Evolutionary conservation across 2,888 invertebrate genomes (phyloP), one percentile per base, ranked within the genome.

Genomic region (Calliphora vomitoria): DNA sequence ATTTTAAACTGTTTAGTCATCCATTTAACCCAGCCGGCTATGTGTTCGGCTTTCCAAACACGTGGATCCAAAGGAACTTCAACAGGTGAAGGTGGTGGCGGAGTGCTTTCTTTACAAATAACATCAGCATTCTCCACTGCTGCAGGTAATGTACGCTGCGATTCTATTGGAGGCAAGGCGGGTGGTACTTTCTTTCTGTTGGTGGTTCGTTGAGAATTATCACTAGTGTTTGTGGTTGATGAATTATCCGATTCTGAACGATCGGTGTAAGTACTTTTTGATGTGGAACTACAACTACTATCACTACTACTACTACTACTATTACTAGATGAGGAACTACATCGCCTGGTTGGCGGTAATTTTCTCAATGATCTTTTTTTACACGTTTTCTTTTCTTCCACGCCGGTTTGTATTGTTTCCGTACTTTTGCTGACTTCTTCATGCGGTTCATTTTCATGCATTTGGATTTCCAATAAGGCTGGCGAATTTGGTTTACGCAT

Each of bases 1-100:
- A 96, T 94, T 55, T 95, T 93, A 90, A 96, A 96, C 90, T 95
- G 95, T 76, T 94, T 94, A 44, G 95, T 94, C 90, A 95, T 95
- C 96, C 96, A 96, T 60, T 93, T 92, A 66, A 96, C 92, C 96
- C 96, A 96, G 68, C 94, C 94, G 82, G 93, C 93, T 87, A 96
- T 95, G 92, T 96, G 95, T 44, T 93, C 93, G 18, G 93, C 91
- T 85, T 94, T 95, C 96, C 96, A 96, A 91, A 95, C 95, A 72
- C 94, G 94, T 38, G 96, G 96, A 94, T 96, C 96, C n/a, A 92
- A 90, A 0, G 93, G 93, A 47, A 93, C 91, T 82, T 92, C 87
- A 8, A 92, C 91, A 4, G 91, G 90, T 8, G 92, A 79, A 1
- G 82, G 74, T 15, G 91, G 89, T 58, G 81, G 87, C 3, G 81